These are phyloP conservation scores for Pipistrellus pipistrellus DNA, from an alignment of 2,797 vertebrate species.

Conservation along the genomic window DNA sequence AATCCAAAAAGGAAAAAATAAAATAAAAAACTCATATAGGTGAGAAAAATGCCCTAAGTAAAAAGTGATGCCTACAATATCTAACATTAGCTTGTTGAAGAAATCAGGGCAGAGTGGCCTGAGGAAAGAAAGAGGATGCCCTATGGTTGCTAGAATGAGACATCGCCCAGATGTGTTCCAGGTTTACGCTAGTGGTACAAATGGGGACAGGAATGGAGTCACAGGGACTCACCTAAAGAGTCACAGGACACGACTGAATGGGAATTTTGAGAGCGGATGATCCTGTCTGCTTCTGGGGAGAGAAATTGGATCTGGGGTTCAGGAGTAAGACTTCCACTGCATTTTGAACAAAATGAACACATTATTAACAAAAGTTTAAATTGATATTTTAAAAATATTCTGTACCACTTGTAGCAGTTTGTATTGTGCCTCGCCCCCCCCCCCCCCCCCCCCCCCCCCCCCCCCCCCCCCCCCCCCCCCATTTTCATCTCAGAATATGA, in stretches of 20 bases:
- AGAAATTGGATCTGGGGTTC: too few species aligned
- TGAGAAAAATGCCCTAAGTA: background rate
- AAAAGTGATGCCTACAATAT: background rate
- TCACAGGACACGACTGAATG: background rate
- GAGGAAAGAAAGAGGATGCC: rapidly evolving
- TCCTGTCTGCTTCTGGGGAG: too few species aligned
- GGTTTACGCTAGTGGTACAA: rapidly evolving
- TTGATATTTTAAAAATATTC: background rate
- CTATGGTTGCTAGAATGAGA: rapidly evolving
- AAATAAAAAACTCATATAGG: background rate
- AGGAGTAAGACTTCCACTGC: background rate
- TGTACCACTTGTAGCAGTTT: background rate
- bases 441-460: rapidly evolving
- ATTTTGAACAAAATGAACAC: background rate
- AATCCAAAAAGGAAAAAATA: background rate
- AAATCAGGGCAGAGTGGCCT: background rate
- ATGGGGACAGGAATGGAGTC: rapidly evolving
- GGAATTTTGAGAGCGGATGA: too few species aligned
- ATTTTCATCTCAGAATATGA: background rate
- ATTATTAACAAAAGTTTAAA: background rate
- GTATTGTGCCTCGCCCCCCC: too few species aligned
- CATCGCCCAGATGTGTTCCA: rapidly evolving
- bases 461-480: rapidly evolving
- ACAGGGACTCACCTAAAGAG: background rate
- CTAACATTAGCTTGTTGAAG: background rate